Evolutionary conservation across 2,113 vertebrate species (phyloP), one percentile per base, ranked within the genome.

Genomic region (Sylvia atricapilla): DNA sequence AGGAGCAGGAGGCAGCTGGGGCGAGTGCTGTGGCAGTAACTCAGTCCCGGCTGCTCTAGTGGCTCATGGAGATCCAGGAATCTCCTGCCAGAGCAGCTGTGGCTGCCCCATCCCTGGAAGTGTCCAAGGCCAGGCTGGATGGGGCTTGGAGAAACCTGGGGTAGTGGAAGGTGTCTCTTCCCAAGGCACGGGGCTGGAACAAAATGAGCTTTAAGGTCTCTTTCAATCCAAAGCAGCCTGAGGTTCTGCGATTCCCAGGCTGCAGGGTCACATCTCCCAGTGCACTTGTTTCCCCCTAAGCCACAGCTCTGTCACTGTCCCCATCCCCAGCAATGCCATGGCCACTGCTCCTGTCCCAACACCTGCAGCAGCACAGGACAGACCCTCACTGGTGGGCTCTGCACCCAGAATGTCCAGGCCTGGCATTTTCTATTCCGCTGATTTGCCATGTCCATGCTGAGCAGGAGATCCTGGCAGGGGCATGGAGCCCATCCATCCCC

Each of bases 361-460:
- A 15, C 5, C 52, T 41, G 76, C 72, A 69, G 72, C 31, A 41
- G 37, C 47, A 21, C 39, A 20, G n/a, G 27, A 20, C 73, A 66
- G 59, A n/a, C 19, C 49, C 55, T 68, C 2, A 0, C 67, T 6
- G 8, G 8, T 27, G 55, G 37, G 13, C 44, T 83, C 35, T 56
- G 50, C 35, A 19, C 18, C 41, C 70, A 30, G 1, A 49, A 20
- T 11, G 13, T 25, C 39, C 55, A 33, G 68, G 44, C 35, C 50
- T 35, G 52, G 41, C 0, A 0, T 84, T 73, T 89, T 49, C 85
- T 64, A 0, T 64, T 24, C 83, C 87, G 4, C 56, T 53, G 47
- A 22, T 33, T 89, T 87, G 95, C 87, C 92, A 86, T 63, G 52
- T 41, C 25, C 41, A n/a, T 37, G 63, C 90, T 90, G 93, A 96